Evolutionary conservation across 2,113 vertebrate species (phyloP), one percentile per base, ranked within the genome.

Genomic region (Poeciliopsis occidentalis): DNA sequence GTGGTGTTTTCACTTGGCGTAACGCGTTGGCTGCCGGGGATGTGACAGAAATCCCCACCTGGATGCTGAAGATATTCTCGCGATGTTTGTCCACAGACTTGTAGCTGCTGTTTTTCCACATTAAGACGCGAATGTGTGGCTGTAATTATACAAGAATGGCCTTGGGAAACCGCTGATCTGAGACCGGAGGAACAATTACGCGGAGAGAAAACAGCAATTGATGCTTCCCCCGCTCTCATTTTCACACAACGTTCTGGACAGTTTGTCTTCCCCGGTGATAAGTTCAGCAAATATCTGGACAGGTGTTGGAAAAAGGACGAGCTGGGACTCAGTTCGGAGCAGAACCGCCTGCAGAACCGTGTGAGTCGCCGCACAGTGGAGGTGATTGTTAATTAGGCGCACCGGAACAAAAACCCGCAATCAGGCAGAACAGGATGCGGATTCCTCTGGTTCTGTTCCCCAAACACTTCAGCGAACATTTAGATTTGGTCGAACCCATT

Each of bases 101-200:
- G 10, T 12, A 27, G 68, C 69, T 47, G 71, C 67, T 41, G 75
- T 22, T 60, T 68, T 73, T 41, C 81, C 84, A 19, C 80, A 78
- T 71, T 27, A 57, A 73, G 74, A 71, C 74, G 6, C 24, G 67
- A 37, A 39, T 69, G 68, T 72, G 79, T 67, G 75, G 39, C n/a
- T 86, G 80, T 83, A 87, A 87, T 90, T 88, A 87, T 24, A 78
- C 37, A 64, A 61, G 26, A 81, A 77, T 69, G 79, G 63, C 12
- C 74, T 66, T 78, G 76, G 81, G 81, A 77, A 79, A 62, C 79
- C 32, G 37, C 65, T 31, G 75, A 69, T 89, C 78, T 82, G 79
- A 84, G 74, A 63, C 69, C 32, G 41, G 39, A 80, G 81, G 85
- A 64, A 83, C 79, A 83, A 86, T 86, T 81, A 87, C 65, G 71